phyloP scores from a whole-genome alignment of 2,888 invertebrate genomes.

The Watsonalla binaria region DNA sequence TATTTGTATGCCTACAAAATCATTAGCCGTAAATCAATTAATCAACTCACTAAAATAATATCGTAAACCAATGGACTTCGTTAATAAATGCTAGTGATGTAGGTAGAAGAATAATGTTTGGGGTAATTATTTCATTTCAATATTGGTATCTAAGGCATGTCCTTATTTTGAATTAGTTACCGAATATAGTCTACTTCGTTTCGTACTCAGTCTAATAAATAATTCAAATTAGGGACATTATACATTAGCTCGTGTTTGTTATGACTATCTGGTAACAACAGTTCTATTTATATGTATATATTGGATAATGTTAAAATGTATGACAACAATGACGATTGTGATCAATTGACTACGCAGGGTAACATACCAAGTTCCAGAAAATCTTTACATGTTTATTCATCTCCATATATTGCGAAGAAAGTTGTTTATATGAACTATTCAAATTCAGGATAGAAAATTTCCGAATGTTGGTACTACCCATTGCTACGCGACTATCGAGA shows the following conservation, averaged over 20 bases:
- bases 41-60: neutral
- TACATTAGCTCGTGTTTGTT: constrained; percentile 26
- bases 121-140: neutral
- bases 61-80: no score
- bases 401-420: neutral
- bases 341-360: constrained; percentile 55
- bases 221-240: constrained; percentile 39
- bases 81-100: neutral
- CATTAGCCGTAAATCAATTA: constrained; percentile 1
- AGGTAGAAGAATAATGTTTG: neutral
- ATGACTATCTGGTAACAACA: constrained; percentile 69
- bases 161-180: constrained; percentile 43
- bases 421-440: constrained; percentile 14
- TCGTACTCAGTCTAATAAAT: constrained; percentile 20
- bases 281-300: constrained; percentile 43
- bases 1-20: neutral
- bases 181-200: constrained; percentile 11
- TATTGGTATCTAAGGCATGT: constrained; percentile 13
- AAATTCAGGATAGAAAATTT: constrained; percentile 6
- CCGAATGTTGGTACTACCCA: constrained; percentile 22
- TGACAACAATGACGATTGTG: constrained; percentile 46
- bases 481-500: constrained; percentile 49
- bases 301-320: constrained; percentile 24
- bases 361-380: neutral
- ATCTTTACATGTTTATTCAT: neutral